Evolutionary conservation across 2,797 vertebrate species (phyloP).

Genomic region (Heteromormyrus szaboi): DNA sequence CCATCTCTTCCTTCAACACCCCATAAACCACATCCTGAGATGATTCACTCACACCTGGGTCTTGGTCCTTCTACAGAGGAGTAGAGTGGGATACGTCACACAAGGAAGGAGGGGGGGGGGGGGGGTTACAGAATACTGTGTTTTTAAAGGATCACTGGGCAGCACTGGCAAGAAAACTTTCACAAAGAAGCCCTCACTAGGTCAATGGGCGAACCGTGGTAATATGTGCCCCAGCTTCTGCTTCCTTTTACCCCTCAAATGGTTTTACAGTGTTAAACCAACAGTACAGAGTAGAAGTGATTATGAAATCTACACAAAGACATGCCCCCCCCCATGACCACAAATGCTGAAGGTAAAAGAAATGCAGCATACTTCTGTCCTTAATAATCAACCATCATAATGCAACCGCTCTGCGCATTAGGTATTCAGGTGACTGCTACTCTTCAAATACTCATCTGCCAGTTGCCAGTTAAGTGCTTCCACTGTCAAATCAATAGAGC

Average conservation of each 20-base stretch:
- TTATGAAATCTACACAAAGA: not conserved
- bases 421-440: not conserved
- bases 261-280: not conserved
- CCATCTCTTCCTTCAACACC: not conserved
- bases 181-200: not conserved
- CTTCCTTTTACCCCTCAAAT: not conserved
- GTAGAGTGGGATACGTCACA: not conserved
- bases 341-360: not conserved
- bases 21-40: not conserved
- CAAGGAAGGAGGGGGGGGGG: not conserved
- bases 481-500: slow-evolving; percentile 1
- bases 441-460: not conserved
- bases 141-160: too few relatives aligned
- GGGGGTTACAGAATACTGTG: not conserved
- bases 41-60: not conserved
- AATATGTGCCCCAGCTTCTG: not conserved
- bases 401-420: not conserved
- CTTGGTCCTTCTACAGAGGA: not conserved
- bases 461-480: not conserved
- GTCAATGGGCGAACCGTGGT: not conserved
- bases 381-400: not conserved
- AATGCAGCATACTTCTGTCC: not conserved
- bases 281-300: not conserved
- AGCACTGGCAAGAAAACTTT: too few relatives aligned
- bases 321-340: not conserved